These are phyloP conservation scores for Maylandia zebra DNA, from an alignment of 2,113 vertebrate species.

Conservation along the genomic window DNA sequence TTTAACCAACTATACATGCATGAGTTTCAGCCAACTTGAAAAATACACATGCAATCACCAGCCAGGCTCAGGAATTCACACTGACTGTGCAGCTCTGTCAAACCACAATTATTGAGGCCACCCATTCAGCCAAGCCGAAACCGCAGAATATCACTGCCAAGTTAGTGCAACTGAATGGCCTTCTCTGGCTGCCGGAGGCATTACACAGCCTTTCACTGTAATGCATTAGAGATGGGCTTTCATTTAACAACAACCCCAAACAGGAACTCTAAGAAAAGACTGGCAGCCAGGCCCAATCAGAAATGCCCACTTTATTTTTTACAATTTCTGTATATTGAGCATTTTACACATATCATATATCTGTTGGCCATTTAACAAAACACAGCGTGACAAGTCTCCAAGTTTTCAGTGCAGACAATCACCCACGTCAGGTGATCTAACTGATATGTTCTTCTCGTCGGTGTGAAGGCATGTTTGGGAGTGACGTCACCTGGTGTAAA, in stretches of 20 bases:
- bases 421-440: background rate
- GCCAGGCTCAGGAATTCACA: constrained; percentile 17
- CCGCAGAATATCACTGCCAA: constrained; percentile 21
- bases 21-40: background rate
- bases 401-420: background rate
- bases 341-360: background rate
- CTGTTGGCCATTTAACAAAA: background rate
- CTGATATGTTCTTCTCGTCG: background rate
- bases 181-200: constrained; percentile 2
- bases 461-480: background rate
- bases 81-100: constrained; percentile 19
- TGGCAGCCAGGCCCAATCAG: background rate
- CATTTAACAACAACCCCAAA: background rate
- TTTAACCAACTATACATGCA: background rate
- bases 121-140: constrained; percentile 18
- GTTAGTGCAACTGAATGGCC: constrained; percentile 2
- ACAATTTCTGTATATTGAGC: background rate
- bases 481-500: background rate
- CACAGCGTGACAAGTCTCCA: background rate
- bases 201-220: background rate
- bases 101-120: constrained; percentile 36
- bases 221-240: background rate
- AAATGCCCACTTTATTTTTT: background rate
- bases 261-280: background rate
- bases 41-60: background rate